Conservation (phyloP, 1,140 invertebrate genomes). For the Cataglyphis hispanica region DNA sequence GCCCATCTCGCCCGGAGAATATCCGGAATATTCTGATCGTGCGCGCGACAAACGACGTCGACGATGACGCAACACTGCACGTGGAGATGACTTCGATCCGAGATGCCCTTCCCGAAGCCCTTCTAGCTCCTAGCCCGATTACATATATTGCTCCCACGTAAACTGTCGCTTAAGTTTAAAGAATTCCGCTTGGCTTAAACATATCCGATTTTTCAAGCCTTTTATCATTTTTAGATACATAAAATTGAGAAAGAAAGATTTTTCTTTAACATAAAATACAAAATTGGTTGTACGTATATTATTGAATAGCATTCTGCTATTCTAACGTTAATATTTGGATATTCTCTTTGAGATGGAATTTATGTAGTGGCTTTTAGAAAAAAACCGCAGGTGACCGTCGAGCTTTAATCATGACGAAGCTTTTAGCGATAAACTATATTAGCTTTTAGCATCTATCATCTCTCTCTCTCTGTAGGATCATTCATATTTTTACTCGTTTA, state of each 20-base stretch:
- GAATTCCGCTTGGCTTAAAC: neutral
- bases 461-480: neutral
- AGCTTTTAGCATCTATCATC: neutral
- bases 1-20: constrained; percentile 46
- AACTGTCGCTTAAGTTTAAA: neutral
- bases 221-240: neutral
- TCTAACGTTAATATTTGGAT: neutral
- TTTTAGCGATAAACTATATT: constrained; percentile 7
- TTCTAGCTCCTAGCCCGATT: neutral
- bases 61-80: constrained; percentile 51
- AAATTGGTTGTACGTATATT: neutral
- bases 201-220: neutral
- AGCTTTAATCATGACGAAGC: constrained; percentile 13
- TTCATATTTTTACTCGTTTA: constrained; percentile 3
- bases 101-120: neutral
- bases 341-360: neutral
- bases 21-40: constrained; percentile 56
- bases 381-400: neutral
- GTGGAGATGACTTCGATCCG: constrained; percentile 31
- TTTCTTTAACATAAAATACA: neutral
- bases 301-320: neutral
- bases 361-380: neutral
- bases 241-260: neutral
- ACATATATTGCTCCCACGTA: neutral
- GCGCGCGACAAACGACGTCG: constrained; percentile 21